phyloP scores from a whole-genome alignment of 2,888 invertebrate genomes.

The Physocephala rufipes region DNA sequence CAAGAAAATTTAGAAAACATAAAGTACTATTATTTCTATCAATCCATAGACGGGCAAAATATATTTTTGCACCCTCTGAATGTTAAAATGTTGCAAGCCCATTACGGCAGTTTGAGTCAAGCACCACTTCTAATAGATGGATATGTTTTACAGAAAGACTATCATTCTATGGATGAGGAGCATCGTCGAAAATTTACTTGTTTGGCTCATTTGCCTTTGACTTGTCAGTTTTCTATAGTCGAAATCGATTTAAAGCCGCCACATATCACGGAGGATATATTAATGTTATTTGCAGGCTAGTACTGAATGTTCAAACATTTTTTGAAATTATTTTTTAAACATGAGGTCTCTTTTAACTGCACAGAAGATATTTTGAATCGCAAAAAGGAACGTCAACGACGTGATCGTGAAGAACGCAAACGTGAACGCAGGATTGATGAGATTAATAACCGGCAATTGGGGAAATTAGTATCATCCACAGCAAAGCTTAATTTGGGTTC shows the following conservation, averaged over 20 bases:
- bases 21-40: slow-evolving; percentile 63
- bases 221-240: slow-evolving; percentile 89
- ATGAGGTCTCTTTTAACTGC: neutral
- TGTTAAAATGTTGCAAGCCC: slow-evolving; percentile 85
- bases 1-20: slow-evolving; percentile 53
- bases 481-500: slow-evolving; percentile 71
- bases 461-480: slow-evolving; percentile 71
- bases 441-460: slow-evolving; percentile 77
- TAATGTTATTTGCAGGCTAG: slow-evolving; percentile 75
- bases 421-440: slow-evolving; percentile 80
- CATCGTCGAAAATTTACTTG: slow-evolving; percentile 79
- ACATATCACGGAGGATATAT: slow-evolving; percentile 73
- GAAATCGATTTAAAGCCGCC: slow-evolving; percentile 85
- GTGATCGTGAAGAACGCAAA: slow-evolving; percentile 80
- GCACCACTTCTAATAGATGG: slow-evolving; percentile 80
- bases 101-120: slow-evolving; percentile 82
- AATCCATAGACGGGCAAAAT: slow-evolving; percentile 91
- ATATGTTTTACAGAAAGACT: slow-evolving; percentile 86
- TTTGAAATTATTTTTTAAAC: neutral
- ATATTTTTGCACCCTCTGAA: slow-evolving; percentile 92
- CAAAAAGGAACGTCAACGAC: slow-evolving; percentile 74
- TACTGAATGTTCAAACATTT: slow-evolving; percentile 36
- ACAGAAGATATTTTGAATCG: slow-evolving; percentile 79
- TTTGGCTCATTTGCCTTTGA: slow-evolving; percentile 87
- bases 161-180: slow-evolving; percentile 85